Evolutionary conservation across 2,888 invertebrate species (phyloP).

Genomic region (Mimachlamys varia): DNA sequence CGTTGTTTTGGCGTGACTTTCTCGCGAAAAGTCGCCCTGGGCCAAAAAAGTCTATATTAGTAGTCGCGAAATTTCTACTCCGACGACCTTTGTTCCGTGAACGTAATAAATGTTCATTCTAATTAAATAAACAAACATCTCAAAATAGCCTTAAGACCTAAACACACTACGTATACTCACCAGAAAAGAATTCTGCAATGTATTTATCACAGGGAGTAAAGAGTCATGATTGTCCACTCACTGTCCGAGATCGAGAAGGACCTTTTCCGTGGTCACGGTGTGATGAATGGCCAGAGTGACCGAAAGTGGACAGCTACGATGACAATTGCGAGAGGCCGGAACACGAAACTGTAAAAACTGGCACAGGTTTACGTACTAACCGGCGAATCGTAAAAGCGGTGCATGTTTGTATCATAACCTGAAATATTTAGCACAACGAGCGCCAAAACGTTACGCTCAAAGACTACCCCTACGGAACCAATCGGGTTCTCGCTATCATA

Average conservation of each 20-base stretch:
- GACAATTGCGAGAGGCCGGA: not conserved
- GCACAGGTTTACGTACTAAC: not conserved
- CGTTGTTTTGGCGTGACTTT: not conserved
- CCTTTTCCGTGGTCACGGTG: not conserved
- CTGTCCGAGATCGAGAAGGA: not conserved
- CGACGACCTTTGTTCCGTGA: not conserved
- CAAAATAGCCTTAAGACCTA: not conserved
- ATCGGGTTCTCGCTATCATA: not conserved
- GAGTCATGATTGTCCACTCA: not conserved
- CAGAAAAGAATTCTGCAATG: not conserved
- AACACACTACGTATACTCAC: not conserved
- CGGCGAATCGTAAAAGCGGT: not conserved
- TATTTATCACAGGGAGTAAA: not conserved
- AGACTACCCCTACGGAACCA: not conserved
- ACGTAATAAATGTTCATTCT: not conserved
- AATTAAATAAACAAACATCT: not conserved
- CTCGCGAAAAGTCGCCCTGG: not conserved
- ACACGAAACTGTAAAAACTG: slow-evolving; percentile 7
- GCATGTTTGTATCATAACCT: not conserved
- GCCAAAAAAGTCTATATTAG: not conserved
- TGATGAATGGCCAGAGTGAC: not conserved
- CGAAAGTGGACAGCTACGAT: not conserved
- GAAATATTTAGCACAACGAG: not conserved
- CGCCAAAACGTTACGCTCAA: not conserved
- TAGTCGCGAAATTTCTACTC: not conserved